Evolutionary conservation across 2,113 vertebrate genomes (phyloP).

Genomic region (Xenopus tropicalis): DNA sequence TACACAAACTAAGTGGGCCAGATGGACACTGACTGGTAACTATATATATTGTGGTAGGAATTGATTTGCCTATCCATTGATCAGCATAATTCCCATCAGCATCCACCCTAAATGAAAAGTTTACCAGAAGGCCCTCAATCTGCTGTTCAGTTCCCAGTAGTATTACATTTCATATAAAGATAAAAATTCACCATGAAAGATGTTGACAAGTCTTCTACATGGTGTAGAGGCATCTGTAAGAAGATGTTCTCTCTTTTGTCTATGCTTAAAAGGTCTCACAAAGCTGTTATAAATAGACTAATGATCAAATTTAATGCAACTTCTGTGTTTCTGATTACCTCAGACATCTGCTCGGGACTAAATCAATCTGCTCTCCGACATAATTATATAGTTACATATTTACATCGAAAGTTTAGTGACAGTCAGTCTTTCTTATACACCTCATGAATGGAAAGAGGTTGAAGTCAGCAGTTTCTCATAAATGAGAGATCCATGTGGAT

Average conservation of each 20-base stretch:
- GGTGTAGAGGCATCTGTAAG: neutral
- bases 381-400: neutral
- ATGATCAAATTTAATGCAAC: neutral
- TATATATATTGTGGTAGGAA: constrained; percentile 11
- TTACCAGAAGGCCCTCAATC: constrained; percentile 28
- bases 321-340: neutral
- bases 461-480: too few relatives aligned
- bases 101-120: neutral
- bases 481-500: neutral
- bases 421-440: neutral
- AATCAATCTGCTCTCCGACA: neutral
- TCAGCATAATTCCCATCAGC: constrained; percentile 3
- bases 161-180: constrained; percentile 18
- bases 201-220: neutral
- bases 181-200: neutral
- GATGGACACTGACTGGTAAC: constrained; percentile 26
- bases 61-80: constrained; percentile 7
- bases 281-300: constrained; percentile 1
- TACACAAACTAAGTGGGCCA: constrained; percentile 3
- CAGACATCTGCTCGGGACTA: neutral
- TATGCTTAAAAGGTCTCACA: neutral
- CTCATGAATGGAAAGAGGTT: too few relatives aligned
- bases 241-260: neutral
- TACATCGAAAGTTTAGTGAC: neutral
- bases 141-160: neutral